Evolutionary conservation across 2,797 vertebrate genomes (phyloP).

Genomic region (Rhabdomys pumilio): DNA sequence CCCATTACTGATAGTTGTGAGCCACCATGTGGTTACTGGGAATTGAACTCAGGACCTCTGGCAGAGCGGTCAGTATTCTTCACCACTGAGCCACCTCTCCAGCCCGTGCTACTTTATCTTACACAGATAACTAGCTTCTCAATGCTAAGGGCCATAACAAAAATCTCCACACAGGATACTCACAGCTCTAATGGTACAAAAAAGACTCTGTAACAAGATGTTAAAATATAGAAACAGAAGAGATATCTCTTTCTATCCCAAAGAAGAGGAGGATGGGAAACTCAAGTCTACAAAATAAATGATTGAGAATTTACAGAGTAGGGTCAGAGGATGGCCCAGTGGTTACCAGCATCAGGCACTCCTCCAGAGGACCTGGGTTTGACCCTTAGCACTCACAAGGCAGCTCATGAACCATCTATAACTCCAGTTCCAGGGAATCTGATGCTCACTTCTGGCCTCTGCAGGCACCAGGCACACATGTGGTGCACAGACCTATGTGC

Average conservation of each 20-base stretch:
- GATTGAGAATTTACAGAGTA: neutral
- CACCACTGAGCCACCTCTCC: too few relatives aligned
- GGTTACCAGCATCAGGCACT: neutral
- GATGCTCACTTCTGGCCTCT: neutral
- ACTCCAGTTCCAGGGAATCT: neutral
- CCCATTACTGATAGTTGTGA: too few relatives aligned
- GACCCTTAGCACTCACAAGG: neutral
- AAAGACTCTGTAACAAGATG: neutral
- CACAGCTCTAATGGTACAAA: neutral
- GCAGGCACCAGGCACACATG: neutral
- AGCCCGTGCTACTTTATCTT: too few relatives aligned
- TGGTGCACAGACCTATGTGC: neutral
- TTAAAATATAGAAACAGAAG: neutral
- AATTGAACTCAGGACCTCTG: too few relatives aligned
- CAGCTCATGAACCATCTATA: neutral
- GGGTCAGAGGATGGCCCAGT: neutral
- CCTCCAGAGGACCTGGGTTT: neutral
- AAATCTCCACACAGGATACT: neutral
- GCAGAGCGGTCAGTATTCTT: too few relatives aligned
- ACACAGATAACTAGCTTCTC: neutral
- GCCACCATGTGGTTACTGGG: too few relatives aligned
- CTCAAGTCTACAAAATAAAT: conserved; percentile 18
- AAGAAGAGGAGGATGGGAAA: neutral
- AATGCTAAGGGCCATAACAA: neutral
- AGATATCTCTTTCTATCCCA: neutral